phyloP scores from a whole-genome alignment of 1,140 invertebrate species.

The Pantala flavescens region DNA sequence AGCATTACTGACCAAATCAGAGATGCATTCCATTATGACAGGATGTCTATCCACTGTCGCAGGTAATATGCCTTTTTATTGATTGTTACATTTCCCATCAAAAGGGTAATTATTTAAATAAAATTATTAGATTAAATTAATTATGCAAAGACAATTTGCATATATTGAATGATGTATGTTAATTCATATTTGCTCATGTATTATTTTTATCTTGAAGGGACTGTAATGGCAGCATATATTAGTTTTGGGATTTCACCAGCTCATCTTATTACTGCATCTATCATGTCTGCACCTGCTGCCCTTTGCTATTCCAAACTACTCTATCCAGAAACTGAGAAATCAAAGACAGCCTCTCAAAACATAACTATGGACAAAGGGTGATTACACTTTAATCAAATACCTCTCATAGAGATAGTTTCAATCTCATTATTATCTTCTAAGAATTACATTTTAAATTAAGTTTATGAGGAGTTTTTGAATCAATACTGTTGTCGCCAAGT shows the following conservation, averaged over 20 bases:
- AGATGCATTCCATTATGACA: slow-evolving; percentile 86
- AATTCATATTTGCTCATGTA: too few relatives aligned
- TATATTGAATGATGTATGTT: too few relatives aligned
- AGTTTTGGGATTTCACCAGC: slow-evolving; percentile 74
- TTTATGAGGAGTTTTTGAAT: too few relatives aligned
- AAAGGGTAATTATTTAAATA: too few relatives aligned
- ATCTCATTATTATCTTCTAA: too few relatives aligned
- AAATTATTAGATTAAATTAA: too few relatives aligned
- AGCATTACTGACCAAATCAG: slow-evolving; percentile 69
- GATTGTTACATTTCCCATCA: too few relatives aligned
- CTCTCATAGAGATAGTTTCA: too few relatives aligned
- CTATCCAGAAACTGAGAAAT: slow-evolving; percentile 77
- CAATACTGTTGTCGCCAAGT: too few relatives aligned
- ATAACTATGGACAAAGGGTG: slow-evolving; percentile 33
- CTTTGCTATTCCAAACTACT: slow-evolving; percentile 81
- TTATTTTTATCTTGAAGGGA: slow-evolving; percentile 40
- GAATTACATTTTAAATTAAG: too few relatives aligned
- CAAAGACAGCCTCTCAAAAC: slow-evolving; percentile 55
- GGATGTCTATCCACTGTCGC: slow-evolving; percentile 92
- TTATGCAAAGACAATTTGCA: too few relatives aligned
- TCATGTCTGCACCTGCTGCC: slow-evolving; percentile 91
- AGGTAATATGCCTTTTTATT: slow-evolving; percentile 39
- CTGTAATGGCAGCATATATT: slow-evolving; percentile 85
- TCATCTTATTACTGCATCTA: slow-evolving; percentile 76
- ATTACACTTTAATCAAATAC: too few relatives aligned